Evolutionary conservation across 2,113 vertebrate species (phyloP), one percentile per base, ranked within the genome.

Genomic region (Erythrolamprus reginae): DNA sequence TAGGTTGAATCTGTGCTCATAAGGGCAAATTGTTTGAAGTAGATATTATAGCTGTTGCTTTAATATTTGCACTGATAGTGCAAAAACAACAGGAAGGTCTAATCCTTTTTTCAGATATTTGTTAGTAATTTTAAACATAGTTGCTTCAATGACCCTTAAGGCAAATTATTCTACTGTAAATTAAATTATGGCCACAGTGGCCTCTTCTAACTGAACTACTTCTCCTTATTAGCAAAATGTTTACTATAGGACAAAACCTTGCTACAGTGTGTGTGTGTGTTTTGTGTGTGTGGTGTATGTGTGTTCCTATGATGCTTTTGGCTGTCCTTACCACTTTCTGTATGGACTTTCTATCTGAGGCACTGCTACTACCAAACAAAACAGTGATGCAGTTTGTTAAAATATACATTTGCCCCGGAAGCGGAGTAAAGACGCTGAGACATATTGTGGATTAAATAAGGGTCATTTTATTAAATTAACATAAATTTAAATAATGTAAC

Each of bases 1-100:
- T 92, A 85, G 82, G 90, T 94, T 17, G 88, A 84, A 90, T 65
- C 48, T 9, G 3, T 90, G 58, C 38, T 88, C 1, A 55, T 87
- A 90, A 92, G 21, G 26, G 0, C 6, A 2, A n/a, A 45, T 90
- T 91, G 3, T 3, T 84, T 89, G 21, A 45, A 82, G 3, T 89
- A 89, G 61, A 53, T 10, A 1, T 0, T 23, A 24, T 87, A 61
- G 92, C 9, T 88, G 1, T 90, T 94, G 90, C 89, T 53, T 89
- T 85, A 92, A 90, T 42, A 1, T 92, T 91, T 88, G 8, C 10
- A 84, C 86, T 47, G 90, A 4, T 47, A 9, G 82, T 83, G 0
- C 0, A 85, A 58, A 8, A 91, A 33, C 45, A 88, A 38, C 70
- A 58, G 19, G 55, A 87, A 61, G 1, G 0, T 0, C 1, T 77